Evolutionary conservation across 2,113 vertebrate genomes (phyloP).

Genomic region (Zosterops borbonicus): DNA sequence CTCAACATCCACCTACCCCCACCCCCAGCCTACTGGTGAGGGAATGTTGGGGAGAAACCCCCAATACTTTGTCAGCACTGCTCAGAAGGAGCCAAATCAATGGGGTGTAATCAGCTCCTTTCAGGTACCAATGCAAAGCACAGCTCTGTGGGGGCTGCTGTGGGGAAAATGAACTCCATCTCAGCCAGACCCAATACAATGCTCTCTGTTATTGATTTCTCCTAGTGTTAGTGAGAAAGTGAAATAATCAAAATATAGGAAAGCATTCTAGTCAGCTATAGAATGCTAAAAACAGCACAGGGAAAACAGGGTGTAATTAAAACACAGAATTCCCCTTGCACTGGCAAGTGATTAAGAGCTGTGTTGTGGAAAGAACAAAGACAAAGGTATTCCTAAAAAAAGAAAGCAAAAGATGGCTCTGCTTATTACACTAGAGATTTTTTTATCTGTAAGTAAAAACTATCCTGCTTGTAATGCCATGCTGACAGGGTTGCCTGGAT

Average conservation of each 20-base stretch:
- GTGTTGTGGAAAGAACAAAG: background rate
- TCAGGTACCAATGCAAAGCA: background rate
- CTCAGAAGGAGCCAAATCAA: background rate
- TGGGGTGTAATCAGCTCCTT: background rate
- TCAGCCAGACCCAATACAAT: background rate
- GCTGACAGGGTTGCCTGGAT: background rate
- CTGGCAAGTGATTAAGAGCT: background rate
- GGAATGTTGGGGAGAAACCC: background rate
- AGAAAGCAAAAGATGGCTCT: background rate
- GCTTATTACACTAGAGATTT: background rate
- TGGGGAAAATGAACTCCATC: background rate
- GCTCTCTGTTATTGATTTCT: background rate
- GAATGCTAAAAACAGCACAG: background rate
- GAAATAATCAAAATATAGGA: background rate
- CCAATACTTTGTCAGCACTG: background rate
- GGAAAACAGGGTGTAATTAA: conserved; percentile 5
- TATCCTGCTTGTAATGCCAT: background rate
- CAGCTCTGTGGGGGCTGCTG: background rate
- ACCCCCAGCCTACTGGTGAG: background rate
- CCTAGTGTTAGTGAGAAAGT: background rate
- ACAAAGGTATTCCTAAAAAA: background rate
- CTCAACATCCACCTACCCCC: background rate
- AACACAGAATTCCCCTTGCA: background rate
- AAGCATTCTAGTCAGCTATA: background rate
- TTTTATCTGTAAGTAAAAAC: background rate